phyloP scores from a whole-genome alignment of 2,797 vertebrate species.

The Chromobotia macracanthus region DNA sequence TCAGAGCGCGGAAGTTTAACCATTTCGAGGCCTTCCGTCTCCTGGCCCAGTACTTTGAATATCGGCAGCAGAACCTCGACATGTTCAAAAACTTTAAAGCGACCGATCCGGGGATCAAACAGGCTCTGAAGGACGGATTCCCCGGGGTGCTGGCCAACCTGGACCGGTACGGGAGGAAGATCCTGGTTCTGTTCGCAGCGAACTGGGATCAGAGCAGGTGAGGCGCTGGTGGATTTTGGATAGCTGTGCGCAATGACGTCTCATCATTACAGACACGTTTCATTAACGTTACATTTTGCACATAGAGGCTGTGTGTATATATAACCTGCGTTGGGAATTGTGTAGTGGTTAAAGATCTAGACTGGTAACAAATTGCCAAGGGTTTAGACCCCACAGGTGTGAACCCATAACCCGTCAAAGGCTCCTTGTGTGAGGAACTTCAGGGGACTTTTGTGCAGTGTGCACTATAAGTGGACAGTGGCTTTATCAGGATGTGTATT shows the following conservation, averaged over 20 bases:
- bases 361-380: too few species aligned
- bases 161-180: conserved; percentile 97
- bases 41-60: conserved; percentile 97
- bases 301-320: too few species aligned
- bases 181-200: conserved; percentile 94
- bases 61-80: conserved; percentile 97
- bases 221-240: conserved; percentile 77
- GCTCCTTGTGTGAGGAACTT: too few species aligned
- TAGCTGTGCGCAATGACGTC: conserved; percentile 47
- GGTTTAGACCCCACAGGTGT: too few species aligned
- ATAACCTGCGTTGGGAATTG: too few species aligned
- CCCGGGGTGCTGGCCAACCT: conserved; percentile 93
- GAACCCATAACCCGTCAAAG: too few species aligned
- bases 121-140: conserved; percentile 96
- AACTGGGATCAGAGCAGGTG: conserved; percentile 99
- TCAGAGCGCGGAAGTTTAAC: conserved; percentile 96
- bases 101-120: conserved; percentile 97
- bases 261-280: too few species aligned
- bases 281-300: neutral
- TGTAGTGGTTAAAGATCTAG: too few species aligned
- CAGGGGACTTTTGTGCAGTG: too few species aligned
- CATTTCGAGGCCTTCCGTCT: conserved; percentile 97
- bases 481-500: too few species aligned
- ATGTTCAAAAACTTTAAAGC: conserved; percentile 99
- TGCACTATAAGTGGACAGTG: too few species aligned